Conservation (phyloP, 1,140 invertebrate species). For the Pseudachorutes palmiensis region DNA sequence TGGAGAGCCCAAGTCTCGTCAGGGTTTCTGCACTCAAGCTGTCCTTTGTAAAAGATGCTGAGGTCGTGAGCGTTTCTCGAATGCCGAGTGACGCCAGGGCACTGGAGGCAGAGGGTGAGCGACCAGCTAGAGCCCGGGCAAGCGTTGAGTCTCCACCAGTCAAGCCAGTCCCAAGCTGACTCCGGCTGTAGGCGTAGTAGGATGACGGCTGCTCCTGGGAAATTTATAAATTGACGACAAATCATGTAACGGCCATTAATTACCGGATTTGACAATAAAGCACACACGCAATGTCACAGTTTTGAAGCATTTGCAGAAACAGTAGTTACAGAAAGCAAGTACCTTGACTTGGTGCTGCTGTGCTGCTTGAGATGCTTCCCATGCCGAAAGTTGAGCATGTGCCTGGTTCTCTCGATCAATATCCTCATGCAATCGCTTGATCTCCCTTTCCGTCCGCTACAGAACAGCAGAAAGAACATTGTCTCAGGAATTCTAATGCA, state of each 20-base stretch:
- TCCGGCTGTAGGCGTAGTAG: slow-evolving; percentile 47
- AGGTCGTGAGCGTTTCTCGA: slow-evolving; percentile 41
- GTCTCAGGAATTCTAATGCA: not conserved
- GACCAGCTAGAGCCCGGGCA: slow-evolving; percentile 33
- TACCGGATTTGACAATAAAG: too few relatives aligned
- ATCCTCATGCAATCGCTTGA: slow-evolving; percentile 30
- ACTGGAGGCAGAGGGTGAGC: slow-evolving; percentile 38
- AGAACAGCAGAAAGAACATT: not conserved
- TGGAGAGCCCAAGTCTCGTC: slow-evolving; percentile 34
- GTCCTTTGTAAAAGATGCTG: slow-evolving; percentile 43
- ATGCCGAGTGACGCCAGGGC: slow-evolving; percentile 45
- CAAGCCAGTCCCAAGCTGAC: slow-evolving; percentile 45
- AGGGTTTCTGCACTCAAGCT: slow-evolving; percentile 30
- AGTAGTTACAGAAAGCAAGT: not conserved
- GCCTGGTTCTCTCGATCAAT: slow-evolving; percentile 32
- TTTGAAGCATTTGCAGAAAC: too few relatives aligned
- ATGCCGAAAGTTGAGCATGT: slow-evolving; percentile 25
- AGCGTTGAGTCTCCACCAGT: slow-evolving; percentile 37
- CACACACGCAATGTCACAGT: too few relatives aligned
- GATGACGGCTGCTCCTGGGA: slow-evolving; percentile 38
- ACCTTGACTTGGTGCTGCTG: slow-evolving; percentile 13
- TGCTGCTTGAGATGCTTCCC: slow-evolving; percentile 25
- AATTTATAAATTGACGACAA: slow-evolving; percentile 11
- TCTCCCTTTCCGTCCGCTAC: slow-evolving; percentile 31
- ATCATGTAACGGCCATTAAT: not conserved